A percentile compares a stretch with the other conserved stretches of the same genome.
These are phyloP conservation scores for Penaeus vannamei DNA, from an alignment of 1,140 invertebrate species.

Conservation along the genomic window DNA sequence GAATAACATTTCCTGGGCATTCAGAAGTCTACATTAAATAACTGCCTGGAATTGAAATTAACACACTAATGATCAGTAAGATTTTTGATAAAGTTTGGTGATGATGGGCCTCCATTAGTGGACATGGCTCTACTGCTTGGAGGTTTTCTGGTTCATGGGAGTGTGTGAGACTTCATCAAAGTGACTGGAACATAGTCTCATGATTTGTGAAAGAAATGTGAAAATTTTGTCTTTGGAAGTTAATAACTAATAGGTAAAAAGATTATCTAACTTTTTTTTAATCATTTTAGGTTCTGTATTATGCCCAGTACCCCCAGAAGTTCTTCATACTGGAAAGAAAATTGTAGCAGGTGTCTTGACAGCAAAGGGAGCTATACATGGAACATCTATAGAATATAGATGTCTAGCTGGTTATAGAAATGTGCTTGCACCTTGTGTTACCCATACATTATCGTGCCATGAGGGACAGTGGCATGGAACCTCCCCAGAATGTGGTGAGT, in stretches of 20 bases:
- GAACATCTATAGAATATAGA: constrained; percentile 72
- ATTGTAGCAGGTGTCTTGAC: constrained; percentile 64
- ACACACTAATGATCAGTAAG: too few species aligned
- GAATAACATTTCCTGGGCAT: too few species aligned
- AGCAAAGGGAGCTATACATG: constrained; percentile 66
- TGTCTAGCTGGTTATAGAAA: constrained; percentile 72
- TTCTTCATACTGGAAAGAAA: constrained; percentile 58
- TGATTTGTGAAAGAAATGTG: too few species aligned
- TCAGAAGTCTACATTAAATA: too few species aligned
- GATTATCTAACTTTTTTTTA: neutral
- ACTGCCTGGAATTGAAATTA: too few species aligned
- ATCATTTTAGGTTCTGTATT: constrained; percentile 50
- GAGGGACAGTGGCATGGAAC: constrained; percentile 67
- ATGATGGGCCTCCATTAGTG: too few species aligned
- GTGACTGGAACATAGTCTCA: too few species aligned
- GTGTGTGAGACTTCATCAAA: too few species aligned
- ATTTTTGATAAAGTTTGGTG: too few species aligned
- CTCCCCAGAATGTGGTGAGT: constrained; percentile 68
- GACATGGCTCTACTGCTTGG: too few species aligned
- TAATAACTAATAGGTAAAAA: neutral
- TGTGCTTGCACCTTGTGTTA: constrained; percentile 58
- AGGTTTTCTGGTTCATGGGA: too few species aligned
- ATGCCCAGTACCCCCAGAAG: constrained; percentile 59
- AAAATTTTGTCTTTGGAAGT: neutral
- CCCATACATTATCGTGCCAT: constrained; percentile 61